These are phyloP conservation scores for Monoplex corrugatus DNA, from an alignment of 2,888 invertebrate genomes.

Conservation along the genomic window DNA sequence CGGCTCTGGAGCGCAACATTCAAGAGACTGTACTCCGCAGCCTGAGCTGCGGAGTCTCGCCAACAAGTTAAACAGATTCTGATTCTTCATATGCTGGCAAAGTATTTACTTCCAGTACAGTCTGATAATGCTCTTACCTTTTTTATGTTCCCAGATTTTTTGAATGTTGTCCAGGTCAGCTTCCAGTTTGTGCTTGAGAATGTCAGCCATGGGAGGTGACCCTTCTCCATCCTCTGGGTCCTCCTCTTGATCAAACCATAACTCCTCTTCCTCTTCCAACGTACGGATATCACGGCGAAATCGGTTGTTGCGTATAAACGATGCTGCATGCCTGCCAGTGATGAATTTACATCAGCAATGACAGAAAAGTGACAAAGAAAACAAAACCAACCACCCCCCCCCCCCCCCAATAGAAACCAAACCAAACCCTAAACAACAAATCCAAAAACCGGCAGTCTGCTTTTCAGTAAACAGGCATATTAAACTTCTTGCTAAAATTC, in stretches of 20 bases:
- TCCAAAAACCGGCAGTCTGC: too few species aligned
- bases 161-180: constrained; percentile 86
- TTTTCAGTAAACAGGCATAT: too few species aligned
- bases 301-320: constrained; percentile 87
- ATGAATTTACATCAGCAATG: neutral
- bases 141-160: constrained; percentile 86
- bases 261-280: constrained; percentile 98
- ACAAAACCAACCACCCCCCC: too few species aligned
- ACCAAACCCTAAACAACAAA: neutral
- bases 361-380: too few species aligned
- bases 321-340: constrained; percentile 86
- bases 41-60: too few species aligned
- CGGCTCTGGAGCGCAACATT: too few species aligned
- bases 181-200: constrained; percentile 85
- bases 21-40: too few species aligned
- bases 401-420: too few species aligned
- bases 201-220: constrained; percentile 82
- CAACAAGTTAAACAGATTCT: too few species aligned
- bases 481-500: too few species aligned
- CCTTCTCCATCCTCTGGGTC: constrained; percentile 78
- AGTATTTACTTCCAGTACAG: too few species aligned
- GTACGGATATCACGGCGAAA: constrained; percentile 95
- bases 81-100: too few species aligned
- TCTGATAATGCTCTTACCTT: constrained; percentile 82
- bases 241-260: constrained; percentile 99